Evolutionary conservation across 2,113 vertebrate species (phyloP).

Genomic region (Proteles cristata): DNA sequence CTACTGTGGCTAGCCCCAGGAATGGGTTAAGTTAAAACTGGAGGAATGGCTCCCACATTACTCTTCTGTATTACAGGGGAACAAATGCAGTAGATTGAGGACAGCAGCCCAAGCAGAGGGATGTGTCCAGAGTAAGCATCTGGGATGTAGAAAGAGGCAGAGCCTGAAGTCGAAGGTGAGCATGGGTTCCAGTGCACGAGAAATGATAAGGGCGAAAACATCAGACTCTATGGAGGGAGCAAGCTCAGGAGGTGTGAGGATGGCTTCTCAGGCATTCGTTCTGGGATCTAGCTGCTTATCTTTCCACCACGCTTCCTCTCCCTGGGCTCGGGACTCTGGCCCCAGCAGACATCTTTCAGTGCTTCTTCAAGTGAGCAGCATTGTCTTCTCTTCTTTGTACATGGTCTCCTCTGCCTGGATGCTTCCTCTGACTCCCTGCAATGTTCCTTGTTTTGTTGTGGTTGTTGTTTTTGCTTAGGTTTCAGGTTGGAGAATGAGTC

Average conservation of each 20-base stretch:
- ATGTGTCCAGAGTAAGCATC: not conserved
- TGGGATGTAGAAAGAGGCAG: not conserved
- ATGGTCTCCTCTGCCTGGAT: not conserved
- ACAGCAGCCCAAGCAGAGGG: not conserved
- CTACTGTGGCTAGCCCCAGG: not conserved
- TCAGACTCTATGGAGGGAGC: not conserved
- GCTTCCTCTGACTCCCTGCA: fast-evolving
- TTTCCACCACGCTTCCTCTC: not conserved
- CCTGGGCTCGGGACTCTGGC: not conserved
- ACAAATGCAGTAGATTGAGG: not conserved
- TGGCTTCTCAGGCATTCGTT: not conserved
- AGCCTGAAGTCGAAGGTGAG: not conserved
- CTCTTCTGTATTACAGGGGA: not conserved
- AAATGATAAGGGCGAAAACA: not conserved
- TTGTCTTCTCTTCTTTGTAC: not conserved
- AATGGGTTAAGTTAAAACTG: not conserved
- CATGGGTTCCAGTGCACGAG: not conserved
- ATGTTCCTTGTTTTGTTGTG: not conserved
- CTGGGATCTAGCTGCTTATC: not conserved
- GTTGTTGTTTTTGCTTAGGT: not conserved
- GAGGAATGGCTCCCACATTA: not conserved
- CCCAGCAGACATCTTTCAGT: not conserved
- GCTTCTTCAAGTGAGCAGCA: not conserved
- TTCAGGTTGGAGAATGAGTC: not conserved
- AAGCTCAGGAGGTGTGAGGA: not conserved